Evolutionary conservation across 2,888 invertebrate species (phyloP).

Genomic region (Actias luna): DNA sequence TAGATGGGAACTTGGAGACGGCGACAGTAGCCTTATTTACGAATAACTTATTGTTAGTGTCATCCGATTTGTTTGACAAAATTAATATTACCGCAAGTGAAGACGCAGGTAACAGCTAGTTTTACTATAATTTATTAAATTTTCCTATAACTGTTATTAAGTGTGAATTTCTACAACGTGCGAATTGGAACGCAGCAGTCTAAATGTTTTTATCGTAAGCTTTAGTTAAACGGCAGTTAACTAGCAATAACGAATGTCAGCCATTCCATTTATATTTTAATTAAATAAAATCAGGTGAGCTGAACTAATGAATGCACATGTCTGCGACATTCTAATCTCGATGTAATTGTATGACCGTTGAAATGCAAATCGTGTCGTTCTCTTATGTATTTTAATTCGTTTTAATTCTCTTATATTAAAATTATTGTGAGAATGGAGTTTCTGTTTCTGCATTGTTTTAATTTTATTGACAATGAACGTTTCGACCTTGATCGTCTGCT

Average conservation of each 20-base stretch:
- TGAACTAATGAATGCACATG: slow-evolving; percentile 80
- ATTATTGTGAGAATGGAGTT: neutral
- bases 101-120: too few species aligned
- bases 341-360: slow-evolving; percentile 79
- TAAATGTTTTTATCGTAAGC: neutral
- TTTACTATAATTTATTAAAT: too few species aligned
- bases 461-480: neutral
- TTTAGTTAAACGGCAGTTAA: slow-evolving; percentile 12
- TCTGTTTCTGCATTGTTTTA: slow-evolving; percentile 5
- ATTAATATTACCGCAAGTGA: too few species aligned
- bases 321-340: slow-evolving; percentile 75
- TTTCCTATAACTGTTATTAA: neutral
- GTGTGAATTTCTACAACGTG: neutral
- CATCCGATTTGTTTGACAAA: too few species aligned
- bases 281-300: slow-evolving; percentile 81
- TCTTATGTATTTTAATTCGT: neutral
- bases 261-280: slow-evolving; percentile 50
- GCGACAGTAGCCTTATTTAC: too few species aligned
- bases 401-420: neutral
- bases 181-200: neutral
- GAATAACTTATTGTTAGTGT: too few species aligned
- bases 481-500: neutral
- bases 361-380: slow-evolving; percentile 57
- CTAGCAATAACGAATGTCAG: slow-evolving; percentile 19
- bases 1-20: too few species aligned